Base-by-base conservation (phyloP, 2,888 invertebrate genomes). In the Dolichomitus sp. region DNA sequence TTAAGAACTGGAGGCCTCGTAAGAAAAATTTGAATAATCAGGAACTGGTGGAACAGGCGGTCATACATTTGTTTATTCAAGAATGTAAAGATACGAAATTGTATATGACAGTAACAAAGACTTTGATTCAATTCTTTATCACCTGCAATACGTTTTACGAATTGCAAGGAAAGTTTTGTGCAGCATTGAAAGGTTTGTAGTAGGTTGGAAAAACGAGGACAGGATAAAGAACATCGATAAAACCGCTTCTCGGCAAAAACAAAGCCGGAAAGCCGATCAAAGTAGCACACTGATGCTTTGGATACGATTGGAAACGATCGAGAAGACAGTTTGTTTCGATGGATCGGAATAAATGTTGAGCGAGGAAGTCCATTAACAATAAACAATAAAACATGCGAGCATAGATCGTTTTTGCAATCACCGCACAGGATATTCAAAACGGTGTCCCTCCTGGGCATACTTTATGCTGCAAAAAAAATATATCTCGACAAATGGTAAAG, bases 231-330 rank as follows among this genome's bases (percentile, higher is more conserved):
- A 69, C 69, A 69, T 19, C 69, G 54, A 69, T 69, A 69, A 69
- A 33, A 59, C 37, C 40, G 40, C 19, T 14, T 33, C 19, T 69
- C 52, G 40, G 69, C 40, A 37, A 40, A 68, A 66, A 69, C 19
- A 52, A 54, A 69, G 40, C 52, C 69, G 54, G 37, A 69, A 54
- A 69, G 68, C 54, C 40, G 69, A 14, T 40, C 69, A 17, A 52
- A 27, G 23, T 45, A 23, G 45, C 54, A 4, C 52, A 52, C 14
- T 54, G 37, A 69, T 69, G 66, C 66, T 48, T 48, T n/a, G 52
- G 52, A n/a, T 54, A 7, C 40, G 54, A 54, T 69, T 48, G 37
- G 54, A 40, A 50, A 52, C 12, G 14, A 37, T 23, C 52, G 68
- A 27, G 17, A 23, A 40, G 52, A 27, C 12, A 54, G 27, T 54